A percentile compares a stretch with the other conserved stretches of the same genome.
Evolutionary conservation across 1,140 invertebrate species (phyloP).

Genomic region (Euwallacea fornicatus): DNA sequence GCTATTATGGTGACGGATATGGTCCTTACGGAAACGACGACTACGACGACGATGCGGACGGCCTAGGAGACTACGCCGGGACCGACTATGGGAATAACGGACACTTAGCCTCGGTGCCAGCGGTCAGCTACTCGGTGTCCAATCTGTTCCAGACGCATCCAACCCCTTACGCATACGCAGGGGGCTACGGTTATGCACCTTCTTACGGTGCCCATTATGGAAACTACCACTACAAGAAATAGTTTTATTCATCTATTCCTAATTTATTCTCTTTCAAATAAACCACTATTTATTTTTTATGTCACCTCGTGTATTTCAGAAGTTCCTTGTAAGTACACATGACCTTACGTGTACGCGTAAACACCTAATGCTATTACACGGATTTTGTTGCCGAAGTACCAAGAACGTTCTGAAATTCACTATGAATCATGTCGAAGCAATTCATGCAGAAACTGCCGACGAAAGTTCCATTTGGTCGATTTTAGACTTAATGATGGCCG

Average conservation of each 20-base stretch:
- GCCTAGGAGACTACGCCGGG: neutral
- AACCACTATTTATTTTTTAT: too few relatives aligned
- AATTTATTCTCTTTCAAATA: neutral
- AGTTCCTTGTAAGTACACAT: too few relatives aligned
- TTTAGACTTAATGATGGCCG: too few relatives aligned
- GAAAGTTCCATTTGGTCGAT: too few relatives aligned
- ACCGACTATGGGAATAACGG: neutral
- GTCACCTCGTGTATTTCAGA: too few relatives aligned
- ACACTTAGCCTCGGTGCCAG: too few relatives aligned
- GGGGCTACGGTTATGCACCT: conserved; percentile 2
- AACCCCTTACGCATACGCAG: neutral
- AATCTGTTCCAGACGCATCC: conserved; percentile 13
- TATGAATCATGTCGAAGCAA: too few relatives aligned
- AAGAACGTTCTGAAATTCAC: too few relatives aligned
- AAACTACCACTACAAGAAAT: conserved; percentile 4
- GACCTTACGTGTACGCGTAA: too few relatives aligned
- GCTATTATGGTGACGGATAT: conserved; percentile 6
- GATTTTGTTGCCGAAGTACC: too few relatives aligned
- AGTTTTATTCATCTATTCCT: neutral
- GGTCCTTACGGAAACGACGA: neutral
- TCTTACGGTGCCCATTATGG: neutral
- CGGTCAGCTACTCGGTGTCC: neutral
- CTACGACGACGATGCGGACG: neutral
- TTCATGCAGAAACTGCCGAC: too few relatives aligned
- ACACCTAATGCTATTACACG: too few relatives aligned